Evolutionary conservation across 2,888 invertebrate genomes (phyloP).

Genomic region (Eupithecia subumbrata): DNA sequence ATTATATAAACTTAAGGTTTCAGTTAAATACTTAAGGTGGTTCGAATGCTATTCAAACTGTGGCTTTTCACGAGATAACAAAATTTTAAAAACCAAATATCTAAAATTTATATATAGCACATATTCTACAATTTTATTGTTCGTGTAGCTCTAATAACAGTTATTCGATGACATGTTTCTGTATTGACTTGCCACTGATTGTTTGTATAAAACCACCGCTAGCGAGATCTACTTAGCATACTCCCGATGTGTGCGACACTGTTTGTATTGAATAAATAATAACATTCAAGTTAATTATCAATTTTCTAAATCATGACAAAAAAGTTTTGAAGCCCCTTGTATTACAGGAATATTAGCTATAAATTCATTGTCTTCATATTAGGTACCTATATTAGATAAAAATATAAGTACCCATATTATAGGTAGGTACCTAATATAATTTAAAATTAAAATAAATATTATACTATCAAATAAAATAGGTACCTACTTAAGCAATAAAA

Average conservation of each 20-base stretch:
- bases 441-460: background rate
- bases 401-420: background rate
- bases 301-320: slow-evolving; percentile 16
- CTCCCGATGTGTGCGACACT: background rate
- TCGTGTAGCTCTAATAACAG: background rate
- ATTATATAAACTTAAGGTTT: background rate
- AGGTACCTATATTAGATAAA: slow-evolving; percentile 3
- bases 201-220: background rate
- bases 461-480: background rate
- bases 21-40: background rate
- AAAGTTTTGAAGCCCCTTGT: slow-evolving; percentile 30
- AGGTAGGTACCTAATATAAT: too few relatives aligned
- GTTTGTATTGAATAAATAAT: background rate
- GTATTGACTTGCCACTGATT: background rate
- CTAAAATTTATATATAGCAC: background rate
- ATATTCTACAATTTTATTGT: background rate
- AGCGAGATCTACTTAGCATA: background rate
- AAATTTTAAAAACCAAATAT: background rate
- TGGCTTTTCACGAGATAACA: background rate
- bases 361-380: slow-evolving; percentile 1
- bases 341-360: slow-evolving; percentile 36
- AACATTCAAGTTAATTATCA: background rate
- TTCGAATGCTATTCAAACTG: background rate
- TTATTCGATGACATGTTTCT: background rate
- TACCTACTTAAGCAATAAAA: background rate